These are phyloP conservation scores for Trichogramma evanescens DNA, from an alignment of 2,888 invertebrate genomes.

Conservation along the genomic window DNA sequence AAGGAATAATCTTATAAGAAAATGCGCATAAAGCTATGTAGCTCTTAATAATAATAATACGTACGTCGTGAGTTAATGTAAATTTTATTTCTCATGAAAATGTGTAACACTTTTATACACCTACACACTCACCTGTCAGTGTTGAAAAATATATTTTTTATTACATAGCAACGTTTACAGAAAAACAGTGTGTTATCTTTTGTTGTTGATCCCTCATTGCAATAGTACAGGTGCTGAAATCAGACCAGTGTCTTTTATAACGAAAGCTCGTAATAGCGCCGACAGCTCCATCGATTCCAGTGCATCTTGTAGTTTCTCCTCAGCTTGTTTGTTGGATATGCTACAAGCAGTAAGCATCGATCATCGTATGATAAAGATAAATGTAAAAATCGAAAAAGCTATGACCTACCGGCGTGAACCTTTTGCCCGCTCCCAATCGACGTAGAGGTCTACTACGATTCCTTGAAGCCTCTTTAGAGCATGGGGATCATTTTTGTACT, in stretches of 20 bases:
- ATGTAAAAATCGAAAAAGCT: not conserved
- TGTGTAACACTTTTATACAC: conserved; percentile 24
- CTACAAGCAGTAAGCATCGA: conserved; percentile 23
- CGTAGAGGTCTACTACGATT: conserved; percentile 38
- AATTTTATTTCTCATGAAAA: no score
- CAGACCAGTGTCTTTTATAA: conserved; percentile 27
- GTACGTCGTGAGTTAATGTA: no score
- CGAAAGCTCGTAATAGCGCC: conserved; percentile 33
- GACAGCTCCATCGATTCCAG: conserved; percentile 35
- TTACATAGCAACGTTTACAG: conserved; percentile 42
- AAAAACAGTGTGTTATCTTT: conserved; percentile 25
- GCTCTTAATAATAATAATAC: no score
- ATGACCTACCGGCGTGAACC: conserved; percentile 36
- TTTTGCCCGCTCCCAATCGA: conserved; percentile 44
- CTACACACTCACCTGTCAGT: conserved; percentile 33
- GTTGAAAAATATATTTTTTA: conserved; percentile 47
- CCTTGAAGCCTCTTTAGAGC: conserved; percentile 35
- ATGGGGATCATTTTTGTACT: conserved; percentile 33
- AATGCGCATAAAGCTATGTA: not conserved
- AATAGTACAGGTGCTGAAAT: conserved; percentile 16
- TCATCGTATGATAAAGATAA: not conserved
- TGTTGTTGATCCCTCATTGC: conserved; percentile 1
- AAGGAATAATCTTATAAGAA: conserved; percentile 28
- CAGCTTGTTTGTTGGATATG: conserved; percentile 36
- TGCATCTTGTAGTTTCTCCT: conserved; percentile 33